phyloP scores from a whole-genome alignment of 2,113 vertebrate genomes.

The Terrapene triunguis region DNA sequence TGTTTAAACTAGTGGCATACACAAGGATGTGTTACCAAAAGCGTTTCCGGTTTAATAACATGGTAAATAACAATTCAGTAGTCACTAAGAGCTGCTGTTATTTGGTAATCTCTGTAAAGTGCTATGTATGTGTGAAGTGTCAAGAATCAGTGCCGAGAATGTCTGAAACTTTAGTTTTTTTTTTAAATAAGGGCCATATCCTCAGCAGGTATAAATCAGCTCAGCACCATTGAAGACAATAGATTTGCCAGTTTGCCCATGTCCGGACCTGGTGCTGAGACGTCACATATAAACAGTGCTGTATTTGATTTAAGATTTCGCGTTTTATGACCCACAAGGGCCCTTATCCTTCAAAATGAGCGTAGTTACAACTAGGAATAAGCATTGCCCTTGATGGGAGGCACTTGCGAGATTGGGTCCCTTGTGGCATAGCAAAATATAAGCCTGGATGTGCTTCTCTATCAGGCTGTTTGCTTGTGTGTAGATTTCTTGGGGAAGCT shows the following conservation, averaged over 20 bases:
- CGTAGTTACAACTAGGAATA: background rate
- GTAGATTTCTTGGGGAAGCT: background rate
- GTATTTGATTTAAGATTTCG: background rate
- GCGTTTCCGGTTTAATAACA: background rate
- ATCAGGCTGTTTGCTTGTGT: background rate
- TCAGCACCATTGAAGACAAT: background rate
- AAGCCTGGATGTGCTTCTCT: background rate
- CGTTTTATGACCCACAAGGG: background rate
- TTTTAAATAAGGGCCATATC: background rate
- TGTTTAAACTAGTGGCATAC: background rate
- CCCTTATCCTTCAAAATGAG: background rate
- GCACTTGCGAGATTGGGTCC: background rate
- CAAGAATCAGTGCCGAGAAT: accelerated
- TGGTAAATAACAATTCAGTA: accelerated
- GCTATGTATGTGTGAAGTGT: accelerated
- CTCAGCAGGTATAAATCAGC: background rate
- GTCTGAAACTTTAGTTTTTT: background rate
- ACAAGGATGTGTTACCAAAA: background rate
- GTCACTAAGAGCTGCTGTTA: background rate
- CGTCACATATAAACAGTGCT: background rate
- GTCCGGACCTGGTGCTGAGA: background rate
- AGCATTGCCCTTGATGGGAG: background rate
- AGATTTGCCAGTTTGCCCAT: background rate
- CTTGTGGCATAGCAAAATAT: background rate
- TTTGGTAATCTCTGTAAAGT: accelerated